phyloP scores from a whole-genome alignment of 2,797 vertebrate genomes.

The Pangasius macronema region DNA sequence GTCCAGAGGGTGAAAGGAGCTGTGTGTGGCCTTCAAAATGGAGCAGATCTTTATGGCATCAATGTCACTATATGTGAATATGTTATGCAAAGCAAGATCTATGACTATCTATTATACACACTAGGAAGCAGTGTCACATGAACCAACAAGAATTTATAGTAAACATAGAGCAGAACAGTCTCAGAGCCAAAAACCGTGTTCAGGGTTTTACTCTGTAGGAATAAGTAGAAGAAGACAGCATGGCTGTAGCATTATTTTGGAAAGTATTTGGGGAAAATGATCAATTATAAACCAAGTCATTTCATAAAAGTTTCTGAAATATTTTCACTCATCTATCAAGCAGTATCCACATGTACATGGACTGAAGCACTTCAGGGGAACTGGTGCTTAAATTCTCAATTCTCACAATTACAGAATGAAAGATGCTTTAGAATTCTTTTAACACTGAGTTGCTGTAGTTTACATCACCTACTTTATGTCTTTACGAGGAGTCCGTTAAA shows the following conservation, averaged over 20 bases:
- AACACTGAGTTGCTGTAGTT: not conserved
- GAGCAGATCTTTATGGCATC: not conserved
- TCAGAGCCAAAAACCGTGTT: not conserved
- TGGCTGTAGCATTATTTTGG: not conserved
- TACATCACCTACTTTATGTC: not conserved
- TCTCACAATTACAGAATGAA: not conserved
- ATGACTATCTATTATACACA: not conserved
- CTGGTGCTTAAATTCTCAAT: not conserved
- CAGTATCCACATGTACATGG: not conserved
- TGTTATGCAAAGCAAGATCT: not conserved
- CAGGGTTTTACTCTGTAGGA: not conserved
- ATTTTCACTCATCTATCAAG: not conserved
- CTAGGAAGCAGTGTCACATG: constrained; percentile 1
- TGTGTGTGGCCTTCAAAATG: not conserved
- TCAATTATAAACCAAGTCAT: not conserved
- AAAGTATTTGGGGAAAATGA: not conserved
- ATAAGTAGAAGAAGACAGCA: not conserved
- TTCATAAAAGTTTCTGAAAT: not conserved
- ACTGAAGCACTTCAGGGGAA: not conserved
- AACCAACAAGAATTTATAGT: not conserved
- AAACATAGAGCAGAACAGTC: not conserved
- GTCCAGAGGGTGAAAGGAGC: not conserved
- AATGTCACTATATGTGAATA: not conserved
- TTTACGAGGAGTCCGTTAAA: not conserved
- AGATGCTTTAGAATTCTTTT: not conserved